Percentiles rank a stretch among this genome's conserved stretches.
phyloP scores from a whole-genome alignment of 2,113 vertebrate species.

The Trichomycterus rosablanca region DNA sequence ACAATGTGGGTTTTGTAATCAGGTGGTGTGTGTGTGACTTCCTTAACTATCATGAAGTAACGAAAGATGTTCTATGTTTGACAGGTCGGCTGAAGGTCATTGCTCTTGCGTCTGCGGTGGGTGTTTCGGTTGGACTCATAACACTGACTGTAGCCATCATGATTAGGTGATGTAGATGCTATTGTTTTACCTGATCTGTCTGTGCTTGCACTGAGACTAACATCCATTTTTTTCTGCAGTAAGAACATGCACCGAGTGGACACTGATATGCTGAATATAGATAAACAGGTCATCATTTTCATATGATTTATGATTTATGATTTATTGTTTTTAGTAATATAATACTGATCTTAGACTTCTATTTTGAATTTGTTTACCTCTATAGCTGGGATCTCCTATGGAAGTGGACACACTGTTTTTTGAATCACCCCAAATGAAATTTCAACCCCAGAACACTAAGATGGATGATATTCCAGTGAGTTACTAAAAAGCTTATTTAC shows the following conservation, averaged over 20 bases:
- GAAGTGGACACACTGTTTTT: constrained; percentile 57
- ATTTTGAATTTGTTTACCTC: not conserved
- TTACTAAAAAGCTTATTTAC: not conserved
- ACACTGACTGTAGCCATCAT: constrained; percentile 70
- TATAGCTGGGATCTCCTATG: constrained; percentile 50
- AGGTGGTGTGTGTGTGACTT: no score
- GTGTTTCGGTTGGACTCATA: constrained; percentile 69
- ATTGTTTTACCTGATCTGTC: not conserved
- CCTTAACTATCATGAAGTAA: no score
- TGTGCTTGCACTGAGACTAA: not conserved
- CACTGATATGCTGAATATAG: constrained; percentile 50
- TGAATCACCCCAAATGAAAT: constrained; percentile 56
- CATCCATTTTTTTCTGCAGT: constrained; percentile 42
- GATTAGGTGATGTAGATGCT: constrained; percentile 62
- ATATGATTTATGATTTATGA: not conserved
- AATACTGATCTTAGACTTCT: not conserved
- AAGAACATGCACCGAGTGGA: constrained; percentile 74
- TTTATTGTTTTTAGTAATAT: not conserved
- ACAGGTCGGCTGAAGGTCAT: constrained; percentile 70
- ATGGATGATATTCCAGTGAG: constrained; percentile 65
- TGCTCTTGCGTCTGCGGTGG: constrained; percentile 68
- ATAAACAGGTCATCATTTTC: constrained; percentile 54
- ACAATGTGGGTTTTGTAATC: no score
- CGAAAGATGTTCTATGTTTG: no score
- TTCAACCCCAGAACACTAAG: constrained; percentile 52